Evolutionary conservation across 2,888 invertebrate genomes (phyloP).

Genomic region (Listrodromus nycthemerus): DNA sequence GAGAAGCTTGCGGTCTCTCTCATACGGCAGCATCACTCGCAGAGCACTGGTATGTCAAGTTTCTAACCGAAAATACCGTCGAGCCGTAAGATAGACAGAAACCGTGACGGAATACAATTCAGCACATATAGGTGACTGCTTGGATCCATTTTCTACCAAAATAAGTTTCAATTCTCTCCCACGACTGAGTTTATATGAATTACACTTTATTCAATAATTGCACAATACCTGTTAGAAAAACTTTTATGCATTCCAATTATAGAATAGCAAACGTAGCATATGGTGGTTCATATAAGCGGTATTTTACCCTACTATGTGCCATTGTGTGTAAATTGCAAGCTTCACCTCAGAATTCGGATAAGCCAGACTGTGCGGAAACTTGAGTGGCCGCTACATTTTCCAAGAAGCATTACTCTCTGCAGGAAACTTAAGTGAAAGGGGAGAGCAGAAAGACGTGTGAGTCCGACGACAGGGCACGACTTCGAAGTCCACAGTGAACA

Average conservation of each 20-base stretch:
- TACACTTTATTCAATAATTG: background rate
- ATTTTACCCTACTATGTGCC: no score
- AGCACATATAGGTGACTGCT: background rate
- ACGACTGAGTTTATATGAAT: no score
- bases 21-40: conserved; percentile 25
- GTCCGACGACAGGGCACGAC: conserved; percentile 56
- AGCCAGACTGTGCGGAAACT: conserved; percentile 51
- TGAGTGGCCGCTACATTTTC: conserved; percentile 48
- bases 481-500: conserved; percentile 38
- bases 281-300: no score
- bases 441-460: conserved; percentile 56
- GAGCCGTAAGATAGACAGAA: conserved; percentile 41
- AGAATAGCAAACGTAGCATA: no score
- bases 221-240: no score
- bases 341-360: conserved; percentile 35
- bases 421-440: conserved; percentile 53
- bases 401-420: conserved; percentile 62
- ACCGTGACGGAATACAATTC: conserved; percentile 42
- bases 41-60: conserved; percentile 48
- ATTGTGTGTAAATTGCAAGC: background rate
- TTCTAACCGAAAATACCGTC: conserved; percentile 39
- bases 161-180: conserved; percentile 4
- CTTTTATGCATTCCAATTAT: no score
- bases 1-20: conserved; percentile 39
- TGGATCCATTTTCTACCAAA: background rate